Evolutionary conservation across 2,888 invertebrate genomes (phyloP), one percentile per base, ranked within the genome.

Genomic region (Osmoderma eremita): DNA sequence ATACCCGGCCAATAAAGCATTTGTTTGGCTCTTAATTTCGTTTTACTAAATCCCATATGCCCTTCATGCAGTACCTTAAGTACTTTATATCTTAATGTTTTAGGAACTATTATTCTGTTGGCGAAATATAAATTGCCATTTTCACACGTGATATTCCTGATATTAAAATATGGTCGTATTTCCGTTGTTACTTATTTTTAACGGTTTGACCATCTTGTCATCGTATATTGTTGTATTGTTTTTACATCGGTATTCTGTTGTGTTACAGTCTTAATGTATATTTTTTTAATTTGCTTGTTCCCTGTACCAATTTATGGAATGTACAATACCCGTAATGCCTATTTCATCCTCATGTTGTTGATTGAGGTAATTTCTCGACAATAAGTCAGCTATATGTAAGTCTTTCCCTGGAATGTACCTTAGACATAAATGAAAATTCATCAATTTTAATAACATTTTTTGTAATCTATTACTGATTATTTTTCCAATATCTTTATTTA

Each of bases 21-120:
- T 36, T 8, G 48, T 66, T 61, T 39, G 48, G 48, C 6, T 49
- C 49, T 49, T 20, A 49, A 49, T 49, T 49, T 49, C 8, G 49
- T 49, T 5, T 49, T 20, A 1, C 3, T 18, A 24, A 70, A 68
- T 17, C 64, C 68, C 2, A 68, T 49, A 24, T 70, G 67, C 8
- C 45, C 56, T 38, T 63, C 58, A 24, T 70, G 66, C 15, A 68
- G 24, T 22, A 56, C 18, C 63, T 68, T 39, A 24, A 68, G 22
- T 22, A 65, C 64, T 8, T 10, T 5, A 18, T 18, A 6, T 58
- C 36, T 64, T 6, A 63, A 38, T 20, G n/a, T 49, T 38, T n/a
- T 56, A 50, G 64, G 67, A 24, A 68, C 36, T n/a, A 63, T 36
- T 24, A 70, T 54, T 61, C 58, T 68, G 41, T 65, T 53, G 18